These are phyloP conservation scores for Apolygus lucorum DNA, from an alignment of 1,140 invertebrate species.

Conservation along the genomic window DNA sequence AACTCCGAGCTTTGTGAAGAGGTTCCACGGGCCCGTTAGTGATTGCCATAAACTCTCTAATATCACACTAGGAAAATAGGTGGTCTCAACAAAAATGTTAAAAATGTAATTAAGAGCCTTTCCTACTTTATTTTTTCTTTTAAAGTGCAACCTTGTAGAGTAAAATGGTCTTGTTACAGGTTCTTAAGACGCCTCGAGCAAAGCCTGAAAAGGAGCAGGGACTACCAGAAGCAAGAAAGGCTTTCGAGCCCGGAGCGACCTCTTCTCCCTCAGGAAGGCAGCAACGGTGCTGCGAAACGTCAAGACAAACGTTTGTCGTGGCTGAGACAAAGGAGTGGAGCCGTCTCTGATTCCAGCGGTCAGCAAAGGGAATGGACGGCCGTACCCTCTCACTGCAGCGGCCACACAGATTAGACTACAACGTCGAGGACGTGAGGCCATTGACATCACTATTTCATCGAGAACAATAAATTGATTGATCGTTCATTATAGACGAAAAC, in stretches of 20 bases:
- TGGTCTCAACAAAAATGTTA: no score
- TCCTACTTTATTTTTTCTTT: no score
- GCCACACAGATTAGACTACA: neutral
- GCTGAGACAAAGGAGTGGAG: slow-evolving; percentile 17
- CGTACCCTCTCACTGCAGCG: neutral
- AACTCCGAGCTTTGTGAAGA: no score
- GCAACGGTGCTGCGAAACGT: neutral
- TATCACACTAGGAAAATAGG: no score
- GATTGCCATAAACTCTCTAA: no score
- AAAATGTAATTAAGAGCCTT: no score
- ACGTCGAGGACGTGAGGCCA: neutral
- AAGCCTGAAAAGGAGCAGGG: slow-evolving; percentile 47
- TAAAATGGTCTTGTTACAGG: slow-evolving; percentile 40
- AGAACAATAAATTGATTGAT: neutral
- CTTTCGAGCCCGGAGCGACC: slow-evolving; percentile 25
- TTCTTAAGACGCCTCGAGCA: slow-evolving; percentile 49
- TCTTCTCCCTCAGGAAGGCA: neutral
- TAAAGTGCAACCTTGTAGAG: no score
- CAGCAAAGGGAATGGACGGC: neutral
- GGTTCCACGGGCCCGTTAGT: no score
- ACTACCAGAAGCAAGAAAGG: slow-evolving; percentile 18
- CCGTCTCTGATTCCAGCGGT: slow-evolving; percentile 11
- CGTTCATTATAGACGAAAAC: neutral
- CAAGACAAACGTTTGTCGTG: slow-evolving; percentile 12
- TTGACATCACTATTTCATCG: neutral